These are phyloP conservation scores for Heliothis subflexa DNA, from an alignment of 1,140 invertebrate genomes.

Conservation along the genomic window DNA sequence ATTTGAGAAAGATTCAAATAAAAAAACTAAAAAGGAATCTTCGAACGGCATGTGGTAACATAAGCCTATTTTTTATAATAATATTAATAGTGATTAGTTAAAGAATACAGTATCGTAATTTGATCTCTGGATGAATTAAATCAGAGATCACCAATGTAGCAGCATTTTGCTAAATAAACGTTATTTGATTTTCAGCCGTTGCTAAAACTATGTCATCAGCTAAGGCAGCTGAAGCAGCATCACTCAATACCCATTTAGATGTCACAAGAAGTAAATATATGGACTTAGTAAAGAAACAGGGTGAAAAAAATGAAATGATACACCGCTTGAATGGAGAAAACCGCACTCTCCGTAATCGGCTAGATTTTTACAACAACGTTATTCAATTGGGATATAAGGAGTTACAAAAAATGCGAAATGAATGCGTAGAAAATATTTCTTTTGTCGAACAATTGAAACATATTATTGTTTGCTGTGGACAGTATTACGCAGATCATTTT, in stretches of 20 bases:
- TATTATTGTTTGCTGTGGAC: constrained; percentile 57
- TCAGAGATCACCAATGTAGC: too few relatives aligned
- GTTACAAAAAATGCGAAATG: constrained; percentile 54
- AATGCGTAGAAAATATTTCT: constrained; percentile 38
- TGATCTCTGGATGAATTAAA: too few relatives aligned
- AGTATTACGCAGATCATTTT: constrained; percentile 57
- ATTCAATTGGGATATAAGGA: constrained; percentile 56
- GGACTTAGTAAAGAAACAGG: constrained; percentile 46
- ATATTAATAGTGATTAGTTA: background rate
- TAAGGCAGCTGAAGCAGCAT: constrained; percentile 54
- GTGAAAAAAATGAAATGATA: constrained; percentile 41
- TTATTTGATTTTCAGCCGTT: constrained; percentile 52
- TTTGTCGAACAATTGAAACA: constrained; percentile 54
- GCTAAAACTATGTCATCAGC: constrained; percentile 54
- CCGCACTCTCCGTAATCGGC: constrained; percentile 49
- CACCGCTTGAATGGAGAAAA: constrained; percentile 51
- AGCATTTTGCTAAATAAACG: background rate
- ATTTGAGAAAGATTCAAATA: constrained; percentile 52
- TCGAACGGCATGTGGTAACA: constrained; percentile 55
- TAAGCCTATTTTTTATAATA: background rate
- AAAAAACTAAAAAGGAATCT: constrained; percentile 53
- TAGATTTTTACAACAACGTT: constrained; percentile 49
- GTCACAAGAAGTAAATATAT: constrained; percentile 46
- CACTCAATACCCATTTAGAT: constrained; percentile 49
- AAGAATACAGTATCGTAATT: background rate